Evolutionary conservation across 2,797 vertebrate genomes (phyloP), one percentile per base, ranked within the genome.

Genomic region (Scleropages formosus): DNA sequence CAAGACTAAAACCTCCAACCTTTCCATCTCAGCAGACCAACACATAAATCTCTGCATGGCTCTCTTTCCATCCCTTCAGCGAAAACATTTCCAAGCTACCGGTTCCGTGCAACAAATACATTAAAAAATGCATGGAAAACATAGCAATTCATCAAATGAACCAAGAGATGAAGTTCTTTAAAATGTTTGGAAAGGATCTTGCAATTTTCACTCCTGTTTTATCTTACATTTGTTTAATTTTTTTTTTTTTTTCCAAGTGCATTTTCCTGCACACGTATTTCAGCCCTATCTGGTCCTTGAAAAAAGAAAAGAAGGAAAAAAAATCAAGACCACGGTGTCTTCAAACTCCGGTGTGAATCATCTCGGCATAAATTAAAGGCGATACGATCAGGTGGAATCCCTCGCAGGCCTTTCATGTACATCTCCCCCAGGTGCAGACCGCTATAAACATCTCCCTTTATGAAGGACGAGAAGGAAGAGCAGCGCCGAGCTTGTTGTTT

Each of bases 361-460:
- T 56, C 16, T 68, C 49, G 62, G 75, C 76, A 79, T 82, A 80
- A 79, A 80, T 78, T 80, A 68, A 15, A 11, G 61, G 47, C 27
- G 62, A 79, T 80, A 77, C 75, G 68, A 83, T 77, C 72, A 13
- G 46, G 75, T 66, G 24, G 74, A 69, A 59, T 72, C 22, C 24
- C 39, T 39, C 27, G 26, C 49, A 49, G 71, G 63, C 27, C 72
- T 73, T 67, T 84, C 78, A 82, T 74, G 31, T 77, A 67, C 68
- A 39, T 53, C 24, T 68, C 60, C 77, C 46, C 49, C 68, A 39
- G 47, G 22, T 6, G 24, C 75, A 24, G 63, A 22, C n/a, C 76
- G 60, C 77, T 74, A 53, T 72, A 74, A 79, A 80, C 68, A 76
- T 78, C 74, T 73, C 11, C 44, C 56, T 24, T 73, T 77, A 73